These are phyloP conservation scores for Ceryle rudis DNA, from an alignment of 2,797 vertebrate species.

Conservation along the genomic window DNA sequence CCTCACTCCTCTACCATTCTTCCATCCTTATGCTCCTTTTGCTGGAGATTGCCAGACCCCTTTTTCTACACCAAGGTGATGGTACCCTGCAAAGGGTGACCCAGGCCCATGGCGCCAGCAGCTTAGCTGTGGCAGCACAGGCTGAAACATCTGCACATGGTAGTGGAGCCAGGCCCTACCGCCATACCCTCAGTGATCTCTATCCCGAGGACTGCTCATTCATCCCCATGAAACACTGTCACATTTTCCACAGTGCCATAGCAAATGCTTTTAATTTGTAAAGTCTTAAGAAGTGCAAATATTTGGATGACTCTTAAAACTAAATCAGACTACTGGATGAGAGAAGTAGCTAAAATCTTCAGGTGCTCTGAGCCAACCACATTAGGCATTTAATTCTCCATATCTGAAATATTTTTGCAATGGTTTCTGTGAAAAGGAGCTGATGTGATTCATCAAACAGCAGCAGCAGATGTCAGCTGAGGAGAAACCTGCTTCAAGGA, in stretches of 20 bases:
- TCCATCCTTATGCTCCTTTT: neutral
- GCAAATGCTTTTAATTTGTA: neutral
- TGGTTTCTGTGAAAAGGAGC: neutral
- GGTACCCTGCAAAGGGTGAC: fast-evolving
- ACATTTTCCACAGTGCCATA: neutral
- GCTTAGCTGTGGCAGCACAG: neutral
- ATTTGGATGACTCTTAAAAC: neutral
- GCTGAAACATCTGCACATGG: neutral
- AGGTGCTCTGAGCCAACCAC: neutral
- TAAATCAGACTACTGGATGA: neutral
- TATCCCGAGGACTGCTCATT: neutral
- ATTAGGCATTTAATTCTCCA: neutral
- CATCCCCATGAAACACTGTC: neutral
- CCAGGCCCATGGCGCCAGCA: neutral
- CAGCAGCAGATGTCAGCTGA: neutral
- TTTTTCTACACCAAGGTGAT: neutral
- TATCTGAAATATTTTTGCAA: neutral
- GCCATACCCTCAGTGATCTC: neutral
- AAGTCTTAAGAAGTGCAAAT: neutral
- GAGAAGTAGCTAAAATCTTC: neutral
- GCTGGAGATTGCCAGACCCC: neutral
- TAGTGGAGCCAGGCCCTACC: neutral
- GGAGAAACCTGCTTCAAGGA: neutral
- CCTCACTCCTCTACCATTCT: neutral
- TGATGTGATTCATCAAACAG: neutral